Percentiles rank a stretch among this genome's conserved stretches.
Evolutionary conservation across 1,140 invertebrate genomes (phyloP).

Genomic region (Bathynomus jamesi): DNA sequence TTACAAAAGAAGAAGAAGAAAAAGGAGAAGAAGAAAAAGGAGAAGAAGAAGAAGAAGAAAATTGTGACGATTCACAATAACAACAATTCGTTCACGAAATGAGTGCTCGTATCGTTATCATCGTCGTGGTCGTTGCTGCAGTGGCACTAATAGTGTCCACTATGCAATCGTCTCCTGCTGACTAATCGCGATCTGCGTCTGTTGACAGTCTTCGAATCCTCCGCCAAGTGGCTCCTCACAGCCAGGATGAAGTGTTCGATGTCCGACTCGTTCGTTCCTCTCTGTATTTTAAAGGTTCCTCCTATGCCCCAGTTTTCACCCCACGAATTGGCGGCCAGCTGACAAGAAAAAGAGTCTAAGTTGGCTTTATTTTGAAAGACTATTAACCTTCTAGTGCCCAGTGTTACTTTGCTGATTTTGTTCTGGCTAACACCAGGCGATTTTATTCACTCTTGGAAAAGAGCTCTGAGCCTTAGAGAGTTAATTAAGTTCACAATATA

Average conservation of each 20-base stretch:
- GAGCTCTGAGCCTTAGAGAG: background rate
- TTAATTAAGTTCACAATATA: background rate
- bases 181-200: background rate
- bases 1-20: too few species aligned
- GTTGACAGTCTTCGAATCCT: background rate
- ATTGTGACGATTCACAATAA: too few species aligned
- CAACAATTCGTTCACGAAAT: too few species aligned
- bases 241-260: conserved; percentile 77
- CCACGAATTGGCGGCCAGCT: conserved; percentile 86
- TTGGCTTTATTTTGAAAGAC: background rate
- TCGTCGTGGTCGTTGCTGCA: too few species aligned
- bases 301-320: conserved; percentile 78
- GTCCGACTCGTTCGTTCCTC: conserved; percentile 71
- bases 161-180: background rate
- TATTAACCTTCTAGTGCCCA: too few species aligned
- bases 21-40: too few species aligned
- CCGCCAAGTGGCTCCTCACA: conserved; percentile 51
- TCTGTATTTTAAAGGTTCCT: conserved; percentile 71
- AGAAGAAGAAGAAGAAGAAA: too few species aligned
- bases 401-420: too few species aligned
- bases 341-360: conserved; percentile 39
- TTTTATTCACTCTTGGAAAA: too few species aligned
- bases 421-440: too few species aligned
- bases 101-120: too few species aligned
- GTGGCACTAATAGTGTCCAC: too few species aligned